Evolutionary conservation across 2,888 invertebrate genomes (phyloP), one percentile per base, ranked within the genome.

Genomic region (Dendrolimus pini): DNA sequence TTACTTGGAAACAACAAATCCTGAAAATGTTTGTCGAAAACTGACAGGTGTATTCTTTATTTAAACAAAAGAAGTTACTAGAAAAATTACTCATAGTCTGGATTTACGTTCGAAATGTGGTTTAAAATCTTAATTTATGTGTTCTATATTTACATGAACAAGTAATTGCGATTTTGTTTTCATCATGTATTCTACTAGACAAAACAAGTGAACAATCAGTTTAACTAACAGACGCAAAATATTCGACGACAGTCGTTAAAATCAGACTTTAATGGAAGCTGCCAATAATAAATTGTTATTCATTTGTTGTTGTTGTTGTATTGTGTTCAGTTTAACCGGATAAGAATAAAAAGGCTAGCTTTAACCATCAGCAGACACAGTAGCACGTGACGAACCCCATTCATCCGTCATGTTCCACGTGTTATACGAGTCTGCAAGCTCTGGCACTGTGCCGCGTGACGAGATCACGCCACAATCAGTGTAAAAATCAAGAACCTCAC

Each of bases 361-460:
- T 30, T 30, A 30, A 30, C 30, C 30, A 6, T 30, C 30, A 30
- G 30, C 6, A 1, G 30, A 30, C 30, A 30, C 30, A 30, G 30
- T 30, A 30, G 69, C 82, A 83, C 81, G 83, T 83, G 84, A 79
- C 78, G 75, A 74, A 66, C 63, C 63, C 80, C 88, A 85, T 87
- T 87, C 87, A 88, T 82, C 77, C 78, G 82, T 84, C 83, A 85
- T 80, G 77, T 80, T 75, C 72, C 81, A 83, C 80, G 85, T 78
- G 80, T 70, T 76, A 72, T 70, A 67, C 78, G 71, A 69, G 70
- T 74, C 71, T 71, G 75, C 73, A 70, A 72, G 72, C 74, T 72
- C 82, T 89, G 89, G 89, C 89, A 87, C 72, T 58, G 68, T 84
- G 89, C 89, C 89, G 82, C 74, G 78, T 83, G 83, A 82, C 85